phyloP scores from a whole-genome alignment of 2,888 invertebrate genomes.

The Monoplex corrugatus region DNA sequence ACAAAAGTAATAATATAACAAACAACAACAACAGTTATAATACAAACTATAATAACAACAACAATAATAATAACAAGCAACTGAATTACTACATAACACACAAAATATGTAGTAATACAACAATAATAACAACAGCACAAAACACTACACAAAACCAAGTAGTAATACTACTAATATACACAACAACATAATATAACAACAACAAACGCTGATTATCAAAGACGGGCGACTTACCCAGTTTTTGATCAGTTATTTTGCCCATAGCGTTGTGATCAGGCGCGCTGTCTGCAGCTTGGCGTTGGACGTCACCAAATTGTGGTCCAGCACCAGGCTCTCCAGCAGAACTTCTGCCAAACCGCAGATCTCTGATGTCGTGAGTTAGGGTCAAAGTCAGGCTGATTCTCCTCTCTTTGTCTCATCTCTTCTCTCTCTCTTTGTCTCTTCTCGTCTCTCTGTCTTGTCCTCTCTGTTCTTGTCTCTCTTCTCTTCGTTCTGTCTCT shows the following conservation, averaged over 20 bases:
- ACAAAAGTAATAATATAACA: no score
- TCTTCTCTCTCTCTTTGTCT: no score
- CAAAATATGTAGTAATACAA: no score
- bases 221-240: slow-evolving; percentile 85
- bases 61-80: no score
- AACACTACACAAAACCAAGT: not conserved
- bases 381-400: slow-evolving; percentile 38
- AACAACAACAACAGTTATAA: no score
- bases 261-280: slow-evolving; percentile 89
- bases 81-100: no score
- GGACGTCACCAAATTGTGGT: slow-evolving; percentile 89
- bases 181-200: not conserved
- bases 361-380: slow-evolving; percentile 84
- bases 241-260: slow-evolving; percentile 86
- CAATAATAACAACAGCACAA: no score
- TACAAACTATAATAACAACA: no score
- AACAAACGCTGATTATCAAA: not conserved
- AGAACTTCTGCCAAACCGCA: slow-evolving; percentile 90
- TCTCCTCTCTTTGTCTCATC: no score
- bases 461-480: no score
- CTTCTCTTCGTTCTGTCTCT: no score
- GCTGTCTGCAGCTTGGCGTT: slow-evolving; percentile 87
- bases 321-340: slow-evolving; percentile 90
- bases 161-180: slow-evolving; percentile 8
- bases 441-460: no score